Evolutionary conservation across 2,888 invertebrate species (phyloP).

Genomic region (Drosophila basisetae): DNA sequence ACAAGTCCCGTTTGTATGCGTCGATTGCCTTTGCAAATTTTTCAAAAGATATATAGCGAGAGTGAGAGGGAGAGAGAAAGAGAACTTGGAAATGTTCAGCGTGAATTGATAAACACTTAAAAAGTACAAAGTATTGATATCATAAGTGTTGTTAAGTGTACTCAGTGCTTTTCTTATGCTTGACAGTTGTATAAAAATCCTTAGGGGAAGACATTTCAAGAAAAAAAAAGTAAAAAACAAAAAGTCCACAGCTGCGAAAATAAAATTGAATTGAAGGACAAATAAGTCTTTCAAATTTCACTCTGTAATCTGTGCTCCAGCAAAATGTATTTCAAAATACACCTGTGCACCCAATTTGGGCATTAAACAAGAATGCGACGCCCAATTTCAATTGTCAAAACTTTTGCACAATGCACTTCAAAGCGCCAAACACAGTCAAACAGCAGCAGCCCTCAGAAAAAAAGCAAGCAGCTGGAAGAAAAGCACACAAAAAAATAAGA

Average conservation of each 20-base stretch:
- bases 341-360: conserved; percentile 39
- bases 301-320: conserved; percentile 1
- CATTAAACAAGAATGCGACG: conserved; percentile 38
- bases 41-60: background rate
- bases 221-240: no score
- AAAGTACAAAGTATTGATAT: conserved; percentile 1
- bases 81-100: background rate
- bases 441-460: conserved; percentile 13
- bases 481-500: conserved; percentile 9
- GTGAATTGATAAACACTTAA: background rate
- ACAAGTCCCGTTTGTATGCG: conserved; percentile 17
- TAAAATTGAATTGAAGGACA: conserved; percentile 4
- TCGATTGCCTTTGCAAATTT: conserved; percentile 38
- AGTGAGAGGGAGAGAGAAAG: background rate
- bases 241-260: background rate
- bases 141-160: background rate
- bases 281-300: conserved; percentile 40
- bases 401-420: conserved; percentile 69
- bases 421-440: conserved; percentile 13
- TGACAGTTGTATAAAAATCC: background rate
- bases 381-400: conserved; percentile 59
- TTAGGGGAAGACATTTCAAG: background rate
- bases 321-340: conserved; percentile 32
- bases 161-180: background rate
- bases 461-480: conserved; percentile 5